Base-by-base conservation (phyloP, 2,888 invertebrate species). In the Ceramica pisi region DNA sequence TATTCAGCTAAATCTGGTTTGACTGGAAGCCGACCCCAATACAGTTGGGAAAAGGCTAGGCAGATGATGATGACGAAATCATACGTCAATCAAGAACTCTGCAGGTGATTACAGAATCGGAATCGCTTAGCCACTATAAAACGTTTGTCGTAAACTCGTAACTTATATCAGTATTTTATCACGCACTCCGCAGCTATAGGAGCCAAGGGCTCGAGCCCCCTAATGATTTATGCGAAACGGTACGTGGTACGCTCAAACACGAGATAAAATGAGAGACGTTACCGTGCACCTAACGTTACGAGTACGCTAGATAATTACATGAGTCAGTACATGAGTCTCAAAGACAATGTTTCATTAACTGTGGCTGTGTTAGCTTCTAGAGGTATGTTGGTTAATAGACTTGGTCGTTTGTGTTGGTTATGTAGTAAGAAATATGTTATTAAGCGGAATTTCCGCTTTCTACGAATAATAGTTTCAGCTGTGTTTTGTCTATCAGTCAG, bases 191-290 rank as follows among this genome's bases (percentile, higher is more conserved):
- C 41, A 68, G 51, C 64, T 68, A 55, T 61, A 41, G 38, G 38
- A 56, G 46, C 35, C 48, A 21, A 10, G 56, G n/a, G 31, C n/a
- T 12, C 35, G 56, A 56, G 14, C 38, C 57, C 80, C 46, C 56
- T 76, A 74, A 80, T 77, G 79, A 86, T 86, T 84, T 81, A 84
- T 72, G 76, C 48, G 76, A 64, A 75, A n/a, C 56, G 56, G 80
- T 31, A 46, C 62, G 50, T 66, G 71, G 64, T 68, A 67, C 74
- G 69, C 64, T 69, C 75, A 16, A 50, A 80, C 67, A 57, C 56
- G 78, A 81, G 73, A 84, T 86, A 81, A 72, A 82, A 78, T 67
- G 77, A 72, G 66, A 69, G 60, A 80, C 57, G 73, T 71, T 72
- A 61, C 68, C 61, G 67, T 77, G 71, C 71, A 70, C 72, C 69